Base-by-base conservation (phyloP, 2,113 vertebrate genomes). In the Bos indicus region DNA sequence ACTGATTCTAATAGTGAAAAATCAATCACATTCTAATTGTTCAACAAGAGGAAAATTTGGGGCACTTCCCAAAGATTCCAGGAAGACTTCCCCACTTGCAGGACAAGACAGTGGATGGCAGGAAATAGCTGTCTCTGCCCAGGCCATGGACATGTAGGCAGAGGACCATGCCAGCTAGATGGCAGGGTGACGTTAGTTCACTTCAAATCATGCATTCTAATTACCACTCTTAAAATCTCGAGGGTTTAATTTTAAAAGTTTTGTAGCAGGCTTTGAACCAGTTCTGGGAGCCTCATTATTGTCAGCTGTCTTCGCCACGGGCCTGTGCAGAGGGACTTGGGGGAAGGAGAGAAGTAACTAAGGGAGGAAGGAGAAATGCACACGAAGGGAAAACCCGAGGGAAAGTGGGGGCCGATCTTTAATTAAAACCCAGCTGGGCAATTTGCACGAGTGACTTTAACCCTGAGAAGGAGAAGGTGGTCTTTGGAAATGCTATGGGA, bases 191-290 rank as follows among this genome's bases (percentile, higher is more conserved):
- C 10, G 26, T 52, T 40, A 64, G 48, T 96, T 95, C 33, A 62
- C 82, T 94, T 88, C 54, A 48, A 74, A 96, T 33, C 59, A 2
- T 21, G 59, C 15, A 26, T 80, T 91, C 59, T 90, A 95, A 96
- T 97, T 92, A 90, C 30, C 81, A 19, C 36, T 88, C 46, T 90
- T 80, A 26, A 83, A 97, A 85, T 96, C 98, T 88, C 88, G 0
- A 85, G 97, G 96, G 96, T 60, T 97, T 96, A 98, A 98, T 98
- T 97, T 74, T 77, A 95, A 95, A 97, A 97, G 90, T 98, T 98
- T 94, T 82, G 26, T 17, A 26, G 64, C n/a, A 90, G 59, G 11
- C 95, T 95, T 95, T 88, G 51, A 92, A 71, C 51, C 2, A 36
- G 48, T 92, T 96, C 51, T 54, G 36, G 77, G 71, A 48, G 40